A percentile compares a stretch with the other conserved stretches of the same genome.
Conservation (phyloP, 2,888 invertebrate species). For the Machimus rusticus region DNA sequence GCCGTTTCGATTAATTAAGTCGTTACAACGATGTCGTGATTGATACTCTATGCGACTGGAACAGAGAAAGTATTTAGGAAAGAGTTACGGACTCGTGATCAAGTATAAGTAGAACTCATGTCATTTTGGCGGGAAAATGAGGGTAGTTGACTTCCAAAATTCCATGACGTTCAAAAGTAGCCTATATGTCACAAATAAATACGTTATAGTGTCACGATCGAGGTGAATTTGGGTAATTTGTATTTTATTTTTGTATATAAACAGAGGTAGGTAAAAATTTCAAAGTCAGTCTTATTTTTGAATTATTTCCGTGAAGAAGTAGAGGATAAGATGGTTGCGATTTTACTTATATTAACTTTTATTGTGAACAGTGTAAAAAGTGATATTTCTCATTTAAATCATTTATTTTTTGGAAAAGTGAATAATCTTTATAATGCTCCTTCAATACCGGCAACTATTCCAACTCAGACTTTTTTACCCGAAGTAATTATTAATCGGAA, state of each 20-base stretch:
- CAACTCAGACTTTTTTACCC: slow-evolving; percentile 54
- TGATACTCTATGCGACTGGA: not conserved
- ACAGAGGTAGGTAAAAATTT: not conserved
- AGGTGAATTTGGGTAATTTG: not conserved
- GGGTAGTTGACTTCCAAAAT: not conserved
- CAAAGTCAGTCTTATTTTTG: not conserved
- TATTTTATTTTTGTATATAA: slow-evolving; percentile 11
- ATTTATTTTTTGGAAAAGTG: slow-evolving; percentile 27
- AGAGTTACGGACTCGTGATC: not conserved
- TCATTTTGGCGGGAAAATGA: not conserved
- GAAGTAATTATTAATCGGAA: slow-evolving; percentile 59
- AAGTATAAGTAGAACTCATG: slow-evolving; percentile 5
- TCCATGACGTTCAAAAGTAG: not conserved
- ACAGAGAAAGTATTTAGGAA: slow-evolving; percentile 6
- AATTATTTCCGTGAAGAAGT: not conserved
- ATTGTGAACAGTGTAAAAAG: not conserved
- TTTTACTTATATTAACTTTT: not conserved
- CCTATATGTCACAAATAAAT: not conserved
- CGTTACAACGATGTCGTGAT: slow-evolving; percentile 17
- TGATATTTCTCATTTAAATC: slow-evolving; percentile 41
- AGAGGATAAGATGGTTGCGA: not conserved
- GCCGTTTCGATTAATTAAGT: slow-evolving; percentile 16
- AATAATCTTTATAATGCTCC: slow-evolving; percentile 37
- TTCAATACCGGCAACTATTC: slow-evolving; percentile 50
- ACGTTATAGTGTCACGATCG: not conserved